Percentiles rank a stretch among this genome's conserved stretches.
These are phyloP conservation scores for Gobio gobio DNA, from an alignment of 2,113 vertebrate species.

Conservation along the genomic window DNA sequence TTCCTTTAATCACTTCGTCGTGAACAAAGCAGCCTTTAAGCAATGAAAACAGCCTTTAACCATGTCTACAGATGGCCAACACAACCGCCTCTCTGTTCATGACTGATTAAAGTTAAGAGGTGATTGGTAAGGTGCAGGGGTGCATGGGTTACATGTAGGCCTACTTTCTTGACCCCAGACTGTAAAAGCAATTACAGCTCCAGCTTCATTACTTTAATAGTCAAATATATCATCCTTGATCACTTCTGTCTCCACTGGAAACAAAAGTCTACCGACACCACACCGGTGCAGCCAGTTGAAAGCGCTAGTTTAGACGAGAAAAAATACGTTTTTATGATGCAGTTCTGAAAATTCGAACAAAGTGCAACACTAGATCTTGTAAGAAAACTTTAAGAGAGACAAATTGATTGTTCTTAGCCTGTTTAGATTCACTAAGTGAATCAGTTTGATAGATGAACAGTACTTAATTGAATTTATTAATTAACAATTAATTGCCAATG, in stretches of 20 bases:
- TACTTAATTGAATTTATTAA: neutral
- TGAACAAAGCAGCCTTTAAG: conserved; percentile 33
- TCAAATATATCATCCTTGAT: conserved; percentile 21
- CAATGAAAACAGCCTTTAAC: conserved; percentile 10
- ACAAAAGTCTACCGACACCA: neutral
- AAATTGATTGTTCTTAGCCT: neutral
- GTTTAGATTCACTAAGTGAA: neutral
- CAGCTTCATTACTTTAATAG: neutral
- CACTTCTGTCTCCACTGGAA: neutral
- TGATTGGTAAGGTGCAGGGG: conserved; percentile 8
- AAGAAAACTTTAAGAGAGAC: neutral
- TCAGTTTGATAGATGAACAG: neutral
- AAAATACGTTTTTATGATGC: no score
- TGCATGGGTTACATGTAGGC: conserved; percentile 6
- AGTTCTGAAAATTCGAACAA: neutral
- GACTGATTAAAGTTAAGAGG: conserved; percentile 30
- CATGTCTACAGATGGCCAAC: neutral
- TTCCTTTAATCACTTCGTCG: conserved; percentile 41
- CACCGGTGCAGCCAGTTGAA: neutral
- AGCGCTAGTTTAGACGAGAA: neutral
- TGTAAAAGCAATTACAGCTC: conserved; percentile 18
- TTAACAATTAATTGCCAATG: neutral
- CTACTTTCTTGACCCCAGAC: conserved; percentile 5
- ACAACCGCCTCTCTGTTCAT: conserved; percentile 1
- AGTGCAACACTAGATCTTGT: neutral